phyloP scores from a whole-genome alignment of 1,140 invertebrate species.

The Varroa destructor region DNA sequence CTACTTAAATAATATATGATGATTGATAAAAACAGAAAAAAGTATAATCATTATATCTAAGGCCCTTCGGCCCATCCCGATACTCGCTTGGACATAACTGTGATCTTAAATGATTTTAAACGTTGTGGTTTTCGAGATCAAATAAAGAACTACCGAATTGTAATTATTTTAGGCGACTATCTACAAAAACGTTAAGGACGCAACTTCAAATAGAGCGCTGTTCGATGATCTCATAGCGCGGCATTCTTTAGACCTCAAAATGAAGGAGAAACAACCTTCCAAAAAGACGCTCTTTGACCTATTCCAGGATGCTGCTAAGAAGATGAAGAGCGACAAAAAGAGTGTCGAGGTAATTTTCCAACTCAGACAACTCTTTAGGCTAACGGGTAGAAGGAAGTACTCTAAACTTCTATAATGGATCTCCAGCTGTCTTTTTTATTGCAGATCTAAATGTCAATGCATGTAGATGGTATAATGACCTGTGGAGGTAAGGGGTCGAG shows the following conservation, averaged over 20 bases:
- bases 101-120: too few relatives aligned
- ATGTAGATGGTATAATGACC: background rate
- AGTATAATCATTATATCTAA: too few relatives aligned
- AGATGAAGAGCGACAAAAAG: background rate
- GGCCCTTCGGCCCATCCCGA: too few relatives aligned
- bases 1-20: too few relatives aligned
- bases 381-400: background rate
- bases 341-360: background rate
- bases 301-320: background rate
- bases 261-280: conserved; percentile 9
- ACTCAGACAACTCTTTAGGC: background rate
- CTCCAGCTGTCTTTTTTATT: background rate
- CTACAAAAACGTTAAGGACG: background rate
- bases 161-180: background rate
- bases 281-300: conserved; percentile 13
- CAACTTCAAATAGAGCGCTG: background rate
- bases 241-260: background rate
- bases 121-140: too few relatives aligned
- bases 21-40: too few relatives aligned
- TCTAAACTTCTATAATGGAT: background rate
- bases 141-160: background rate
- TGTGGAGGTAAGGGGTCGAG: too few relatives aligned
- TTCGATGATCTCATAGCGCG: background rate
- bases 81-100: too few relatives aligned
- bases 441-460: background rate